Base-by-base conservation (phyloP, 1,140 invertebrate species). In the Bombyx mori region DNA sequence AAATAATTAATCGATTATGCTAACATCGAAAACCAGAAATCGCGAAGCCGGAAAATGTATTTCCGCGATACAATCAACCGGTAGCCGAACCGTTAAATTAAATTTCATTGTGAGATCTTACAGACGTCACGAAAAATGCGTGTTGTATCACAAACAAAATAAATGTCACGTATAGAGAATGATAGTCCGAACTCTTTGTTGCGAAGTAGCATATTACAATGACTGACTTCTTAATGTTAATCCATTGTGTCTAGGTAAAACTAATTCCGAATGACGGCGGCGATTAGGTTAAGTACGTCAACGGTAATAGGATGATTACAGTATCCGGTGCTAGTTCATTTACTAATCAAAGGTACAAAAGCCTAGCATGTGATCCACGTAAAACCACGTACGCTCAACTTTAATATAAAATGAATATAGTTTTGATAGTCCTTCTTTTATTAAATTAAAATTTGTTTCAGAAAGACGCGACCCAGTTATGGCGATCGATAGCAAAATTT, bases 281-380 rank as follows among this genome's bases (percentile, higher is more conserved):
- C 73, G 71, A 79, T 86, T 78, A 82, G 75, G 67, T 68, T 70
- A 79, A 82, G 72, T 69, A 82, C 69, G 62, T 66, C 61, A 73
- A 54, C 69, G 79, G 82, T 82, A 75, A 82, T 80, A 63, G 69
- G 70, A 80, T 78, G 69, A 82, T 82, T 82, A 82, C 75, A 52
- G 60, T 78, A 71, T 86, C 82, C 82, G 79, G 79, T 56, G 54
- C 12, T 71, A 73, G 63, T 69, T 70, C 72, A 79, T 81, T 79
- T 76, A 79, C 68, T 69, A 79, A 80, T 76, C 68, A 73, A 62
- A 78, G 59, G 66, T 67, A 75, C 63, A 66, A 73, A 71, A 72
- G 64, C 56, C 58, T 57, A 56, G 26, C 26, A 35, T 35, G 26
- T 35, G 26, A 35, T 35, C 26, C 26, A 35, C 26, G 26, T 35